Base-by-base conservation (phyloP, 37 sponge, comb jelly and placozoan species). In the Beroe forskalii region DNA sequence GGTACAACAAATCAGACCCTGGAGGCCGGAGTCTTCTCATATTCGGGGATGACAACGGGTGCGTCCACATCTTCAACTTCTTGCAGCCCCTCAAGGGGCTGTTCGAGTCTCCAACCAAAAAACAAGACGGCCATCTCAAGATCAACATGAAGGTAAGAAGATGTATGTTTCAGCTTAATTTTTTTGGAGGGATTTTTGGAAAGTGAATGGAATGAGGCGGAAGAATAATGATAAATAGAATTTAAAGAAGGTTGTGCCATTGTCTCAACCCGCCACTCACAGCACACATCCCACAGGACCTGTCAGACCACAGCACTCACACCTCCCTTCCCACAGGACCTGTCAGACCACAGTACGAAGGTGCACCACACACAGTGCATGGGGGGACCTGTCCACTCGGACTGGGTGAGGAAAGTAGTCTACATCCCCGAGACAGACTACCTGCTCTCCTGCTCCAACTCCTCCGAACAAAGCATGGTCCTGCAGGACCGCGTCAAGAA, bases 11-110 rank as follows among this genome's bases (percentile, higher is more conserved):
- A 19, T 32, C 92, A 92, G 32, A 86, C 30, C 91, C 91, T 0
- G 75, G 75, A 0, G 90, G 76, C 23, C 39, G 90, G 12, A 93
- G 91, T 14, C 86, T 91, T 31, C 89, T 97, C 41, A 43, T 97
- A 38, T 97, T 75, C 69, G 97, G 97, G 0, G 97, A 97, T 91
- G 92, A 93, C 30, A 69, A 37, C 91, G 97, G 97, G 8, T 90
- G 92, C 67, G 93, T 97, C 40, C 60, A 60, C 28, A 76, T 97
- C 17, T 76, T 97, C 60, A 91, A 76, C 62, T 97, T 97, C 67
- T 83, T 38, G 30, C 66, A 92, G 14, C 96, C 97, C 30, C 4
- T n/a, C 19, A 69, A 67, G 61, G 89, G 62, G 14, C 91, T 97
- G 48, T 97, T 97, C 60, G 90, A 9, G 25, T 37, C 63, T 3